Evolutionary conservation across 2,797 vertebrate species (phyloP).

Genomic region (Xenentodon cancila): DNA sequence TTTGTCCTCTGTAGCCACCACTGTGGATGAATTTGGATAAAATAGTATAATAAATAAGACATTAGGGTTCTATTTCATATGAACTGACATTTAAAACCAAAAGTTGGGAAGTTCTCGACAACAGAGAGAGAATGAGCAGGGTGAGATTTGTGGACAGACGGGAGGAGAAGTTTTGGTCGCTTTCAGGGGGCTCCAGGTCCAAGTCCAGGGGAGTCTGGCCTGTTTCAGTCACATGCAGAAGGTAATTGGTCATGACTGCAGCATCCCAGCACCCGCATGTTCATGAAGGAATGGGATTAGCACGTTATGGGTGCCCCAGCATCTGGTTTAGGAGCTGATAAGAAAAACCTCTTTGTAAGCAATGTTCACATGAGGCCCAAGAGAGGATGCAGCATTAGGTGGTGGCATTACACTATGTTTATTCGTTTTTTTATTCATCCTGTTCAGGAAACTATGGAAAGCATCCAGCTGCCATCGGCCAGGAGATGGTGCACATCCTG

Average conservation of each 20-base stretch:
- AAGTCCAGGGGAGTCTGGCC: slow-evolving; percentile 68
- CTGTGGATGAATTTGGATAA: no score
- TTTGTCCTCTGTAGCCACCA: no score
- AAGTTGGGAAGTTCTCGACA: not conserved
- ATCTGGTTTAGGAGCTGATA: slow-evolving; percentile 70
- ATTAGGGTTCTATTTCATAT: no score
- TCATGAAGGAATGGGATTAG: slow-evolving; percentile 72
- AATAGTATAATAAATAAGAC: no score
- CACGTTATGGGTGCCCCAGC: slow-evolving; percentile 54
- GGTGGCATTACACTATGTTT: no score
- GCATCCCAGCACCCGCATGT: slow-evolving; percentile 51
- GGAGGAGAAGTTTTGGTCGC: slow-evolving; percentile 30
- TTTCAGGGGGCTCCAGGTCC: slow-evolving; percentile 56
- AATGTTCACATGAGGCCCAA: slow-evolving; percentile 45
- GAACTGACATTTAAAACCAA: not conserved
- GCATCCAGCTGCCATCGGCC: no score
- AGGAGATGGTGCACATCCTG: no score
- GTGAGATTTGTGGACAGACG: slow-evolving; percentile 36
- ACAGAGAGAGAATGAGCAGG: slow-evolving; percentile 13
- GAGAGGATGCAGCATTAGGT: slow-evolving; percentile 20
- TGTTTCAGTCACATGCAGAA: slow-evolving; percentile 53
- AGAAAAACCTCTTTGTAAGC: slow-evolving; percentile 50
- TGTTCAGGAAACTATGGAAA: no score
- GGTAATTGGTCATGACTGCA: slow-evolving; percentile 76
- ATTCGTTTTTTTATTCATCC: no score